phyloP scores from a whole-genome alignment of 1,140 invertebrate species.

The Phymorhynchus buccinoides region DNA sequence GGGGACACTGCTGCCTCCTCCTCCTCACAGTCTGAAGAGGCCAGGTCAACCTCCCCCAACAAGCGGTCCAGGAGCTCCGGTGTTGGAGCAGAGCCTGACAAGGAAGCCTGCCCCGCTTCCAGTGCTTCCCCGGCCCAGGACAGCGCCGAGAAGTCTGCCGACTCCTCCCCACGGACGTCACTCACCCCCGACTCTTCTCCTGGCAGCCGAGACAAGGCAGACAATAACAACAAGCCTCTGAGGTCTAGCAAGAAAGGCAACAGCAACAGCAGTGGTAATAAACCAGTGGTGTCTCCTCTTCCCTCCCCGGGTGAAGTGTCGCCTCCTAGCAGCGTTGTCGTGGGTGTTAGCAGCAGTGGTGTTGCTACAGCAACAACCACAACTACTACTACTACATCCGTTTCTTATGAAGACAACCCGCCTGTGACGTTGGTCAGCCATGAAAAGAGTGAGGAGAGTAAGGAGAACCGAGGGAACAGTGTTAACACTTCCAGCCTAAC shows the following conservation, averaged over 20 bases:
- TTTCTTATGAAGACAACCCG: not conserved
- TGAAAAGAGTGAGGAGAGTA: conserved; percentile 1
- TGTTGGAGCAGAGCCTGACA: not conserved
- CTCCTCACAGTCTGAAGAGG: not conserved
- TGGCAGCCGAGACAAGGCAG: conserved; percentile 23
- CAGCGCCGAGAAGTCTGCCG: not conserved
- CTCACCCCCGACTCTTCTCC: not conserved
- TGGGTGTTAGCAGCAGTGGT: not conserved
- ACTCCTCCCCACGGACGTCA: not conserved
- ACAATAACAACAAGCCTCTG: not conserved
- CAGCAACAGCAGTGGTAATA: not conserved
- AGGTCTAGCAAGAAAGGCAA: conserved; percentile 31
- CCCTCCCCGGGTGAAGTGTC: not conserved
- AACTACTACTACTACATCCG: not conserved
- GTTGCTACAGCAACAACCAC: not conserved
- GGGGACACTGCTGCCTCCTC: conserved; percentile 8
- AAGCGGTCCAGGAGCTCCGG: conserved; percentile 23
- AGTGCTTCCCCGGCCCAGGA: not conserved
- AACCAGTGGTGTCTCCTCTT: not conserved
- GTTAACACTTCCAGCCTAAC: not conserved
- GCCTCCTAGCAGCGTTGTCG: not conserved
- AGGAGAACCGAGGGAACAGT: not conserved
- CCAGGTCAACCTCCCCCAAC: conserved; percentile 35
- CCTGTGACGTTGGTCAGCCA: not conserved
- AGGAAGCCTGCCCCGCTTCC: not conserved